A percentile compares a stretch with the other conserved stretches of the same genome.
Evolutionary conservation across 2,113 vertebrate species (phyloP).

Genomic region (Xenopus laevis): DNA sequence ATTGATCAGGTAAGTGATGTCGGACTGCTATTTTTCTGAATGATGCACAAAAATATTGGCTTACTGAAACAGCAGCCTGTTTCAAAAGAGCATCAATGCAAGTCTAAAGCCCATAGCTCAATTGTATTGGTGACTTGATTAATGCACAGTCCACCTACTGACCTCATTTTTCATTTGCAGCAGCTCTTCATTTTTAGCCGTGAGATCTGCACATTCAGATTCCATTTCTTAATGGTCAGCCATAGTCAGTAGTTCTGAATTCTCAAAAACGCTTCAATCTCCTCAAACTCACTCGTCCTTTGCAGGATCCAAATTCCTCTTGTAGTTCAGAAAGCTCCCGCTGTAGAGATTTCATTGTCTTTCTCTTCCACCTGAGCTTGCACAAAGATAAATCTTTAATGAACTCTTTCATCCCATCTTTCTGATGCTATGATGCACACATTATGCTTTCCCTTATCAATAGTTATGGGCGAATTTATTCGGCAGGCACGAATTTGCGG

Average conservation of each 20-base stretch:
- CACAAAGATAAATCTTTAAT: not conserved
- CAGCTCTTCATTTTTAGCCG: constrained; percentile 47
- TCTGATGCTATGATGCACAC: no score
- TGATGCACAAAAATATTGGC: no score
- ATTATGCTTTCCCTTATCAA: no score
- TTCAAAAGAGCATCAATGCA: no score
- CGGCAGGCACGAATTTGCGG: no score
- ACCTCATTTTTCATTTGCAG: constrained; percentile 41
- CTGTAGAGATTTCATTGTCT: constrained; percentile 11
- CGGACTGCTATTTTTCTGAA: no score
- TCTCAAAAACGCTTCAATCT: not conserved
- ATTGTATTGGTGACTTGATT: not conserved
- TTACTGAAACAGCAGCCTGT: no score
- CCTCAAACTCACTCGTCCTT: constrained; percentile 44
- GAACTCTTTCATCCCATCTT: not conserved
- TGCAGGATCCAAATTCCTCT: constrained; percentile 50
- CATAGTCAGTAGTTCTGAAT: no score
- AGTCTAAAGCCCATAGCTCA: no score
- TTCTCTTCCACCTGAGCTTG: constrained; percentile 8
- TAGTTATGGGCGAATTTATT: no score
- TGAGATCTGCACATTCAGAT: constrained; percentile 48
- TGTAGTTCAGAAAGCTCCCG: constrained; percentile 20
- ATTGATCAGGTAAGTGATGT: no score
- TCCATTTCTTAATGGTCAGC: not conserved
- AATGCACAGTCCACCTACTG: not conserved